Conservation (phyloP, 2,113 vertebrate species). For the Fulica atra region DNA sequence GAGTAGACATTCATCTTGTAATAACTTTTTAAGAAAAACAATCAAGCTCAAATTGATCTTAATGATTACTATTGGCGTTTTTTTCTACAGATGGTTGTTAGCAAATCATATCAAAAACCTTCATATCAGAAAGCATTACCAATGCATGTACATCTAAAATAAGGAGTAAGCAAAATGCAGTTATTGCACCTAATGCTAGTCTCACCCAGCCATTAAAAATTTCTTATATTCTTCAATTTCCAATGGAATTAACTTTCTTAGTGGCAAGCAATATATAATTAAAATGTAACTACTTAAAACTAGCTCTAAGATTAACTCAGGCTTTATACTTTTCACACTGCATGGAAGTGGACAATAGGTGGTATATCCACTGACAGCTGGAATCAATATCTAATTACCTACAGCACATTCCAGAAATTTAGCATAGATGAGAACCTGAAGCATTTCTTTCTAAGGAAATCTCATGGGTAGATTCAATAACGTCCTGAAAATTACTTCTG, state of each 20-base stretch:
- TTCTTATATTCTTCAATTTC: not conserved
- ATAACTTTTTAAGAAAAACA: not conserved
- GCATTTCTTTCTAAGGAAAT: slow-evolving; percentile 47
- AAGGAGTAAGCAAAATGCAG: not conserved
- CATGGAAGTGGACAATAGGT: slow-evolving; percentile 56
- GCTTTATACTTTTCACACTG: slow-evolving; percentile 63
- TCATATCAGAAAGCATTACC: not conserved
- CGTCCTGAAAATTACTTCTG: slow-evolving; percentile 72
- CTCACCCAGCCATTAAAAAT: not conserved
- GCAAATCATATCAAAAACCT: not conserved
- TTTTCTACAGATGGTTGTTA: not conserved
- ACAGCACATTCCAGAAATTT: slow-evolving; percentile 66
- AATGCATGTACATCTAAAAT: not conserved
- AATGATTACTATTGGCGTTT: not conserved
- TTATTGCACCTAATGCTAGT: not conserved
- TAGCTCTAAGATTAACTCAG: slow-evolving; percentile 74
- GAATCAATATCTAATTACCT: slow-evolving; percentile 91
- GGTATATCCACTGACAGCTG: slow-evolving; percentile 76
- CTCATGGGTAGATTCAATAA: slow-evolving; percentile 65
- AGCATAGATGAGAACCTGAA: slow-evolving; percentile 44
- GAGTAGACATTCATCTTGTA: not conserved
- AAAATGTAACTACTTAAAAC: slow-evolving; percentile 62
- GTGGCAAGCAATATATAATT: not conserved
- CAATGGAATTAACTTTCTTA: slow-evolving; percentile 8
- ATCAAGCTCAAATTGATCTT: not conserved